Conservation (phyloP, 2,888 invertebrate genomes). For the Opisthograptis luteolata region DNA sequence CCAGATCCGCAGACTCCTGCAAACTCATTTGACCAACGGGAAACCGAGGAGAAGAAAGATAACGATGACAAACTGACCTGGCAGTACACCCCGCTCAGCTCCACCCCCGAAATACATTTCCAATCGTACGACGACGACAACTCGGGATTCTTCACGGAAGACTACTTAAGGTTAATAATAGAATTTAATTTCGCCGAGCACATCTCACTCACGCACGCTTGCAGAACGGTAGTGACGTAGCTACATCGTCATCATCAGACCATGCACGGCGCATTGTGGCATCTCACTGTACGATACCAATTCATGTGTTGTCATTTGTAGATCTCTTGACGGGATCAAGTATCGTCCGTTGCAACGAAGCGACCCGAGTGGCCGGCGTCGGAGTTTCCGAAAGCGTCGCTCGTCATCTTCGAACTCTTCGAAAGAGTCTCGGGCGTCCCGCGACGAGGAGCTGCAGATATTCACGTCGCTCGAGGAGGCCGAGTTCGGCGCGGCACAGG, state of each 20-base stretch:
- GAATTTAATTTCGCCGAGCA: conserved; percentile 52
- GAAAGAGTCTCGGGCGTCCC: conserved; percentile 84
- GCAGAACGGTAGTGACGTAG: conserved; percentile 58
- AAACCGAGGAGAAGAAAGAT: conserved; percentile 51
- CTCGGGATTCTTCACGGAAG: conserved; percentile 72
- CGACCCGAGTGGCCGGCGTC: conserved; percentile 85
- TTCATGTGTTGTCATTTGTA: conserved; percentile 79
- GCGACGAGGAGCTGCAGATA: conserved; percentile 86
- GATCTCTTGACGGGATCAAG: conserved; percentile 87
- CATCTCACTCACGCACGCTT: conserved; percentile 54
- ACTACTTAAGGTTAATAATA: conserved; percentile 81
- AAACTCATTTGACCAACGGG: conserved; percentile 60
- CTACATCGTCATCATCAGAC: conserved; percentile 53
- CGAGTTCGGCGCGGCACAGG: conserved; percentile 77
- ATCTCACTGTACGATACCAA: conserved; percentile 70
- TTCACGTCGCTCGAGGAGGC: conserved; percentile 87
- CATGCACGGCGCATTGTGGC: conserved; percentile 55
- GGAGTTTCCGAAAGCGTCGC: conserved; percentile 85
- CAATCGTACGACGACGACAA: conserved; percentile 81
- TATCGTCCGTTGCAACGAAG: conserved; percentile 84
- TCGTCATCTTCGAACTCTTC: conserved; percentile 86
- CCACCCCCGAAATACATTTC: conserved; percentile 76
- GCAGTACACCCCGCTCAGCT: conserved; percentile 75
- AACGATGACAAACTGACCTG: conserved; percentile 71
- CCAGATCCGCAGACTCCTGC: conserved; percentile 72